These are phyloP conservation scores for Phaetusa simplex DNA, from an alignment of 2,113 vertebrate species.

Conservation along the genomic window DNA sequence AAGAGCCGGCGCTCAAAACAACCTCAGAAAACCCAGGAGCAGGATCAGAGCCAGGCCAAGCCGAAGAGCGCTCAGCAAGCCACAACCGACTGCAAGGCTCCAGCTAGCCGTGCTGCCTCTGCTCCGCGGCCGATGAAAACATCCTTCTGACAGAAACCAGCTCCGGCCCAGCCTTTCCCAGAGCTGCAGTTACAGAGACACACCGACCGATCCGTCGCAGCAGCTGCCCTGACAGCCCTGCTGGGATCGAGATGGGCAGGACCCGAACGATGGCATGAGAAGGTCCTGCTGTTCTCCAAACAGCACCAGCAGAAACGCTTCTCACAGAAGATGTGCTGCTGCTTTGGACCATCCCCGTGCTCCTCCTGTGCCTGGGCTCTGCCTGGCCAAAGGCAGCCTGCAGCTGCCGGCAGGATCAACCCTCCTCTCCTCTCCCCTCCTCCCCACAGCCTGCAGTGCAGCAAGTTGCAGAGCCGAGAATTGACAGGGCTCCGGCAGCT, in stretches of 20 bases:
- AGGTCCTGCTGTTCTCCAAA: neutral
- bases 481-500: neutral
- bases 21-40: neutral
- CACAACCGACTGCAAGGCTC: neutral
- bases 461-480: neutral
- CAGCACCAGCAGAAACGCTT: neutral
- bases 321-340: neutral
- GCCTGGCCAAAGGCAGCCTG: neutral
- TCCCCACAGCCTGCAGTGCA: neutral
- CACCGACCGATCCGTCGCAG: accelerated
- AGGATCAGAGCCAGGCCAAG: neutral
- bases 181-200: neutral
- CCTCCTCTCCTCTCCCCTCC: neutral
- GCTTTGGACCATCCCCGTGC: neutral
- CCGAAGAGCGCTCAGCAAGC: neutral
- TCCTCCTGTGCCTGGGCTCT: neutral
- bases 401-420: neutral
- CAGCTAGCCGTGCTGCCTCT: neutral
- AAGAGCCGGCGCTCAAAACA: neutral
- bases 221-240: neutral
- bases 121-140: neutral
- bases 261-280: neutral
- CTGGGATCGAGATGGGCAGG: neutral
- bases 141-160: neutral
- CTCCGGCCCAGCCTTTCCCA: neutral